Evolutionary conservation across 2,113 vertebrate species (phyloP).

Genomic region (Haliaeetus leucogaster): DNA sequence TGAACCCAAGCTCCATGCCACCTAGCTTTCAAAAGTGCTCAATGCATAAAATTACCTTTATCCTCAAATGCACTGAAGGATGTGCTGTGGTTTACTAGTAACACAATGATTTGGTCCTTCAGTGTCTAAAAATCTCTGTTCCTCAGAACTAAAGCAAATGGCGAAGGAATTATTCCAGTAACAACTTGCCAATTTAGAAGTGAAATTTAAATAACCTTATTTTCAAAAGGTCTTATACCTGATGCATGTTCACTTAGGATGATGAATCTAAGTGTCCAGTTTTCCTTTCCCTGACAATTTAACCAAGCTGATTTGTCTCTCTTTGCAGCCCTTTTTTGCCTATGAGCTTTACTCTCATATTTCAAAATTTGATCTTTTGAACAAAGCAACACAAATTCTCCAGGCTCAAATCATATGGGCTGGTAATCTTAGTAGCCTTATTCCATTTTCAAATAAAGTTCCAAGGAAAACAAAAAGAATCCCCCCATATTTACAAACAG

Average conservation of each 20-base stretch:
- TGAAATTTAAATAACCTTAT: background rate
- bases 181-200: background rate
- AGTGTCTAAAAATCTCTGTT: background rate
- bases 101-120: background rate
- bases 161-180: background rate
- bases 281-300: background rate
- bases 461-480: background rate
- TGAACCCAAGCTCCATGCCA: background rate
- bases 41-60: background rate
- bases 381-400: background rate
- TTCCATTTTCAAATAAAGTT: background rate
- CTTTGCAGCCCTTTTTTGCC: background rate
- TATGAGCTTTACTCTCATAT: background rate
- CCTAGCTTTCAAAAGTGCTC: background rate
- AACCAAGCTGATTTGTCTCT: background rate
- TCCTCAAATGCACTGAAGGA: background rate
- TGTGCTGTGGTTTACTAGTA: background rate
- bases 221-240: background rate
- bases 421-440: background rate
- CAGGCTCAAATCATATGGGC: background rate
- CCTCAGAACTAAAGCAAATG: background rate
- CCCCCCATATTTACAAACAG: background rate
- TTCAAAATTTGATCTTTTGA: background rate
- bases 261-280: background rate
- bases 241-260: background rate